Evolutionary conservation across 2,797 vertebrate species (phyloP).

Genomic region (Gymnothorax javanicus): DNA sequence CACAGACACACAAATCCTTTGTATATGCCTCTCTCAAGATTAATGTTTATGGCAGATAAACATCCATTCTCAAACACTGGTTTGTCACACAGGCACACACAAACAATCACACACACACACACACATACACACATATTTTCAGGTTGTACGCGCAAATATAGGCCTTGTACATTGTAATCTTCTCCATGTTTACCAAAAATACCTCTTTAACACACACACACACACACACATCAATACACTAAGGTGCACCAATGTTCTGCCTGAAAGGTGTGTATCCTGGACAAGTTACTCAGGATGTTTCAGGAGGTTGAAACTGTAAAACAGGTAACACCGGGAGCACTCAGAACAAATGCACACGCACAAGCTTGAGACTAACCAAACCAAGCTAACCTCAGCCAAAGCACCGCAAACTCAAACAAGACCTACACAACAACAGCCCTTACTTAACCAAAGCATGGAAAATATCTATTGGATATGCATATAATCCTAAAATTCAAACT

Average conservation of each 20-base stretch:
- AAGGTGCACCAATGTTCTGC: neutral
- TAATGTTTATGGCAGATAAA: neutral
- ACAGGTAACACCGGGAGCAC: neutral
- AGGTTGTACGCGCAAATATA: no score
- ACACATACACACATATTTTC: neutral
- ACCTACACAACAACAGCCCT: neutral
- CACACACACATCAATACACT: constrained; percentile 57
- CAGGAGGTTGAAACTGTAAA: neutral
- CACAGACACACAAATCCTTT: no score
- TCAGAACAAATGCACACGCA: no score
- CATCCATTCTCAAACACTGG: neutral
- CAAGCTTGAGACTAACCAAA: neutral
- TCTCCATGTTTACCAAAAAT: no score
- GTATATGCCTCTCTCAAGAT: no score
- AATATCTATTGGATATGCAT: no score
- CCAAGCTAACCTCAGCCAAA: neutral
- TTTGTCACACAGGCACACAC: neutral
- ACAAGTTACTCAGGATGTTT: neutral
- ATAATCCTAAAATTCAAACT: neutral
- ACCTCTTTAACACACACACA: neutral
- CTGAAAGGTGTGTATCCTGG: neutral
- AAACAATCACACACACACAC: constrained; percentile 33
- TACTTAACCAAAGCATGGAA: neutral
- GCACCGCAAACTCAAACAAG: neutral
- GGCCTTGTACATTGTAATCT: no score